Evolutionary conservation across 2,113 vertebrate species (phyloP).

Genomic region (Oryctolagus cuniculus): DNA sequence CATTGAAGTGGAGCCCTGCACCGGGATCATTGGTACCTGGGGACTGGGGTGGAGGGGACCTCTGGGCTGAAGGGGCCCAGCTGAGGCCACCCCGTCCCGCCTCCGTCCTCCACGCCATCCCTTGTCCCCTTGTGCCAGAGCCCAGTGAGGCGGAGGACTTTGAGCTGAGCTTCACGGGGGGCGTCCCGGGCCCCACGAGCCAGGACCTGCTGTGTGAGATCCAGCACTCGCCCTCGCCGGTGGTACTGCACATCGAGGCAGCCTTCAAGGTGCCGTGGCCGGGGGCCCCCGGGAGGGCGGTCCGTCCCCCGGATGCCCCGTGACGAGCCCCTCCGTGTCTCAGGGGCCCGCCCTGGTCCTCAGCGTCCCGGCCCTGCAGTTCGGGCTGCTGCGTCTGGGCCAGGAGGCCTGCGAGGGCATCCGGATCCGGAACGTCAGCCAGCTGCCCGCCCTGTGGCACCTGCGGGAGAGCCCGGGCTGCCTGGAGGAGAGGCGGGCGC

Average conservation of each 20-base stretch:
- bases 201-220: constrained; percentile 90
- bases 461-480: constrained; percentile 88
- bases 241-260: constrained; percentile 90
- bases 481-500: constrained; percentile 81
- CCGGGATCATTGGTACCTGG: constrained; percentile 90
- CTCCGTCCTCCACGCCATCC: too few relatives aligned
- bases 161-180: constrained; percentile 89
- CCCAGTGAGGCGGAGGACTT: constrained; percentile 88
- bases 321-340: constrained; percentile 29
- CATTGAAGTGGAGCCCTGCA: constrained; percentile 92
- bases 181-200: constrained; percentile 86
- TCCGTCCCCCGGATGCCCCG: rapidly evolving
- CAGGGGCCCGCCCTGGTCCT: constrained; percentile 93
- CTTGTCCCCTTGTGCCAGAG: constrained; percentile 84
- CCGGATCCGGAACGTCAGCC: constrained; percentile 90
- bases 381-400: constrained; percentile 91
- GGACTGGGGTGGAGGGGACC: background rate
- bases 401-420: constrained; percentile 84
- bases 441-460: constrained; percentile 91
- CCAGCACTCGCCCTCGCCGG: constrained; percentile 83
- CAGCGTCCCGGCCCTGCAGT: constrained; percentile 88
- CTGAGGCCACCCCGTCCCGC: too few relatives aligned
- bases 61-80: background rate
- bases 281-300: background rate
- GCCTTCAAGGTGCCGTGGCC: constrained; percentile 91